These are phyloP conservation scores for Hermaeophaga mercurialis DNA, from an alignment of 2,888 invertebrate genomes.

Conservation along the genomic window DNA sequence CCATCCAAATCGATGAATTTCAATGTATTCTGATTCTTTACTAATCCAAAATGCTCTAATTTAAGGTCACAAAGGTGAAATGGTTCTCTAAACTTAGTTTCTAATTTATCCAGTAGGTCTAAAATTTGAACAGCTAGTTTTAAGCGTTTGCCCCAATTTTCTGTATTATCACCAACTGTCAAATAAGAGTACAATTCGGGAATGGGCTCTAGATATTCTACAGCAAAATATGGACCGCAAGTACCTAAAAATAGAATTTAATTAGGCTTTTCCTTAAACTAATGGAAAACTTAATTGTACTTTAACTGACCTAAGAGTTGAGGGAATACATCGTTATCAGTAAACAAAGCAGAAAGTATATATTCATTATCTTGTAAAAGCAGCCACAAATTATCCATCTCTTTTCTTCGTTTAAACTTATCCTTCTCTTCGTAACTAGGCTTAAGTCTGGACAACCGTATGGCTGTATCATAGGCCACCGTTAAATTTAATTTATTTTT, in stretches of 20 bases:
- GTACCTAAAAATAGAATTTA: constrained; percentile 25
- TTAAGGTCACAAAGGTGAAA: constrained; percentile 73
- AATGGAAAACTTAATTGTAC: too few relatives aligned
- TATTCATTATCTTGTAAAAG: constrained; percentile 72
- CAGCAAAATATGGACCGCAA: constrained; percentile 70
- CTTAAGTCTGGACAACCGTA: constrained; percentile 59
- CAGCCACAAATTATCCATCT: constrained; percentile 68
- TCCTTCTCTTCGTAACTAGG: constrained; percentile 57
- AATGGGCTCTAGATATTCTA: constrained; percentile 66
- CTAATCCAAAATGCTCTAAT: constrained; percentile 68
- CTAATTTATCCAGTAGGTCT: constrained; percentile 65
- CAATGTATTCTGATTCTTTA: constrained; percentile 58
- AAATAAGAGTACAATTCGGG: constrained; percentile 61
- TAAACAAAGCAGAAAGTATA: constrained; percentile 64
- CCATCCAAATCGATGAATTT: constrained; percentile 69
- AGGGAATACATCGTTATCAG: constrained; percentile 67
- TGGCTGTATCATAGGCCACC: constrained; percentile 59
- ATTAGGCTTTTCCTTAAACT: too few relatives aligned
- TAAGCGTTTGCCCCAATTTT: constrained; percentile 64
- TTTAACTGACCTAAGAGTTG: constrained; percentile 64
- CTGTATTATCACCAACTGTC: constrained; percentile 60
- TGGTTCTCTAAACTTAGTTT: constrained; percentile 64
- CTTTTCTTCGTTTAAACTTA: constrained; percentile 54
- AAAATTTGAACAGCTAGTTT: constrained; percentile 66
- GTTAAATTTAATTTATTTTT: constrained; percentile 63